Evolutionary conservation across 2,797 vertebrate genomes (phyloP).

Genomic region (Amblyraja radiata): DNA sequence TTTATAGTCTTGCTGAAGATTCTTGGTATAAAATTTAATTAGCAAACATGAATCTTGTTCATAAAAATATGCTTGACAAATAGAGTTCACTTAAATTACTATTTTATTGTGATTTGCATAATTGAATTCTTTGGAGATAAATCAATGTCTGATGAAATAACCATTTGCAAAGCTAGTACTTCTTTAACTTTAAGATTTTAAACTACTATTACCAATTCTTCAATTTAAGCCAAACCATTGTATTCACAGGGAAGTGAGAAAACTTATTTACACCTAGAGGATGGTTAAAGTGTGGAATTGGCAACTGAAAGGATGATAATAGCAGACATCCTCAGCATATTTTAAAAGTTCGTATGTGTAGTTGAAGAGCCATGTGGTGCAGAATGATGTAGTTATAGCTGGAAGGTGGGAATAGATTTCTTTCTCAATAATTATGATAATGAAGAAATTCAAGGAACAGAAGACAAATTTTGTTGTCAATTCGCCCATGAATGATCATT

Average conservation of each 20-base stretch:
- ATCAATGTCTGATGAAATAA: no score
- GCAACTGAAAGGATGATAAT: no score
- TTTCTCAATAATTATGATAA: not conserved
- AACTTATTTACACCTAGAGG: no score
- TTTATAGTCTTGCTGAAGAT: not conserved
- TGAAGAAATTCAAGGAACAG: not conserved
- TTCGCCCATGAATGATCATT: not conserved
- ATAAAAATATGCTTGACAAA: not conserved
- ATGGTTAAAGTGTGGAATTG: no score
- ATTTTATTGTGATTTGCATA: not conserved
- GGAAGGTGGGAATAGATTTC: no score
- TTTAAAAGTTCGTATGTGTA: no score
- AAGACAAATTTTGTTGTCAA: no score
- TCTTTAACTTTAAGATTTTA: not conserved
- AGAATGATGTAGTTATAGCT: no score
- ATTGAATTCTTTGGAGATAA: not conserved
- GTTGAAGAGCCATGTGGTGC: no score
- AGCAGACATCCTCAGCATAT: no score
- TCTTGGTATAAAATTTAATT: not conserved
- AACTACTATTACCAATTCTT: not conserved
- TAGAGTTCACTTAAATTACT: not conserved
- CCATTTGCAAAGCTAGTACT: not conserved
- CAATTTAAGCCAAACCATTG: not conserved
- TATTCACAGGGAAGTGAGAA: no score
- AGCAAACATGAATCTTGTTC: not conserved